These are phyloP conservation scores for Dolichomitus sp. DNA, from an alignment of 2,888 invertebrate species.

Conservation along the genomic window DNA sequence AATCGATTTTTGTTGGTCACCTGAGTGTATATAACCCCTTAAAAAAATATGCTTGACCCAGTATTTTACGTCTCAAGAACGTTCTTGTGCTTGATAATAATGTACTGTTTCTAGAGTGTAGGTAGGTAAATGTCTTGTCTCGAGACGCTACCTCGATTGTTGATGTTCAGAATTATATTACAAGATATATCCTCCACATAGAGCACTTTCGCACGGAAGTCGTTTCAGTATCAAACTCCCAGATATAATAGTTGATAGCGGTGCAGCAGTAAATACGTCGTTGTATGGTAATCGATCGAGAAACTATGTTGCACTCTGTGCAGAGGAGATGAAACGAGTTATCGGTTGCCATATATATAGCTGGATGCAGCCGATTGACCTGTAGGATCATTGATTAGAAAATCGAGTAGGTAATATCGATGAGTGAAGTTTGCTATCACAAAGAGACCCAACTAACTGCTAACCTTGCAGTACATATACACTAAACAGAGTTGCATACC, in stretches of 20 bases:
- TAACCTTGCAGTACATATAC: not conserved
- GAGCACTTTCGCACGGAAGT: not conserved
- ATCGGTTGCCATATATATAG: not conserved
- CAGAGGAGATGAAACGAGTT: not conserved
- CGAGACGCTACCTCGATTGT: too few species aligned
- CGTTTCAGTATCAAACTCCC: not conserved
- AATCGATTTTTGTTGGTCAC: too few species aligned
- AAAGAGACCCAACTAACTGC: not conserved
- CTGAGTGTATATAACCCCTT: too few species aligned
- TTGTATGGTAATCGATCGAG: conserved; percentile 5
- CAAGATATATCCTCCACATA: not conserved
- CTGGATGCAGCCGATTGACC: not conserved
- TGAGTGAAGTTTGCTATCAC: conserved; percentile 11
- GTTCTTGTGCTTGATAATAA: too few species aligned
- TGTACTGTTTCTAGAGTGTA: too few species aligned
- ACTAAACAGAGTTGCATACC: not conserved
- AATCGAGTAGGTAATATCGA: conserved; percentile 19
- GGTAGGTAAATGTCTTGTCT: too few species aligned
- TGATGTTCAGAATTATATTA: not conserved
- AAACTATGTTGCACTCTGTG: not conserved
- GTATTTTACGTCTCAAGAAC: too few species aligned
- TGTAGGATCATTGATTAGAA: conserved; percentile 27
- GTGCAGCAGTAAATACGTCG: not conserved
- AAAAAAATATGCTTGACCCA: too few species aligned
- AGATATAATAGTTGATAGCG: not conserved